phyloP scores from a whole-genome alignment of 2,888 invertebrate genomes.

The Apeira syringaria region DNA sequence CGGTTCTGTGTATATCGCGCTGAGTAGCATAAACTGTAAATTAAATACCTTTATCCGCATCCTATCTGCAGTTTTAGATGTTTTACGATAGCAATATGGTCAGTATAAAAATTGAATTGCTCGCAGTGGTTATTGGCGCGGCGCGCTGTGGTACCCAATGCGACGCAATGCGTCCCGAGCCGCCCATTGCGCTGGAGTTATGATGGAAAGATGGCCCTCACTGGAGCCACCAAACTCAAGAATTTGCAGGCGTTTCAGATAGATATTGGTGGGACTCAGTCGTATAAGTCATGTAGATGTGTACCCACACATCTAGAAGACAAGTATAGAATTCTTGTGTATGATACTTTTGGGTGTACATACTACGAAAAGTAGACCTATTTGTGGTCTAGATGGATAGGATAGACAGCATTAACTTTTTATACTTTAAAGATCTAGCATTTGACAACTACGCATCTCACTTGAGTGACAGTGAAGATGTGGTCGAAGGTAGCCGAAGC shows the following conservation, averaged over 20 bases:
- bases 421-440: too few relatives aligned
- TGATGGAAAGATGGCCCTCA: slow-evolving; percentile 45
- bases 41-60: slow-evolving; percentile 29
- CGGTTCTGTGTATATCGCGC: too few relatives aligned
- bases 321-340: too few relatives aligned
- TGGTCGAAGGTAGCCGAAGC: too few relatives aligned
- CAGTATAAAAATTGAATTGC: slow-evolving; percentile 79
- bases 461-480: too few relatives aligned
- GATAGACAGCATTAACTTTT: too few relatives aligned
- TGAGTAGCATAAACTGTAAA: slow-evolving; percentile 14
- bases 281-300: too few relatives aligned
- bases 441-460: too few relatives aligned
- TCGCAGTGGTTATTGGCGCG: slow-evolving; percentile 49
- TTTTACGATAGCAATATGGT: slow-evolving; percentile 59
- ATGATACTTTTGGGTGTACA: too few relatives aligned
- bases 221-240: slow-evolving; percentile 15
- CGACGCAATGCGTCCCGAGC: slow-evolving; percentile 73
- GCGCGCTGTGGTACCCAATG: slow-evolving; percentile 72
- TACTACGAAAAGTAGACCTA: too few relatives aligned
- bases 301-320: too few relatives aligned
- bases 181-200: slow-evolving; percentile 61
- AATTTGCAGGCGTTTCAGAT: slow-evolving; percentile 17
- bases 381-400: too few relatives aligned
- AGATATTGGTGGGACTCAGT: slow-evolving; percentile 38
- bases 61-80: slow-evolving; percentile 31